Conservation (phyloP, 2,113 vertebrate species). For the Lates calcarifer region DNA sequence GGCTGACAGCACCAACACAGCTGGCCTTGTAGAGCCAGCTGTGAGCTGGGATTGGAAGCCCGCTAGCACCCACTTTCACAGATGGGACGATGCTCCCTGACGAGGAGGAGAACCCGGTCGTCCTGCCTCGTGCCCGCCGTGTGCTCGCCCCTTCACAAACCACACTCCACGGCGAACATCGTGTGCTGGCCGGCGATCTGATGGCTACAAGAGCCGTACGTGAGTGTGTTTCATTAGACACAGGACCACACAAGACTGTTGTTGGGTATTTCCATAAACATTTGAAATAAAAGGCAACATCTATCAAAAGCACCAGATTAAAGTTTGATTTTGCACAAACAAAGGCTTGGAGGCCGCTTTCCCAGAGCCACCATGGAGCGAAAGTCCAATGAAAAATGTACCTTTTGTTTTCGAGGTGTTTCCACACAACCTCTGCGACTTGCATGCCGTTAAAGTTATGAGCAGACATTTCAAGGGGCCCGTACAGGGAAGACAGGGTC, state of each 20-base stretch:
- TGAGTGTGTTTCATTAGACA: conserved; percentile 74
- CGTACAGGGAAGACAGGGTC: conserved; percentile 7
- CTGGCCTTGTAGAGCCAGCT: conserved; percentile 57
- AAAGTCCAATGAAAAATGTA: conserved; percentile 52
- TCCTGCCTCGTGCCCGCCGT: conserved; percentile 29
- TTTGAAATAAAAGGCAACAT: conserved; percentile 76
- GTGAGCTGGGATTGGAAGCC: conserved; percentile 15
- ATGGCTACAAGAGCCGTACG: conserved; percentile 48
- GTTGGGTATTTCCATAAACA: conserved; percentile 78
- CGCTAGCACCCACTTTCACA: conserved; percentile 35
- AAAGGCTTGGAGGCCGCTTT: conserved; percentile 62
- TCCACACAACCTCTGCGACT: conserved; percentile 35
- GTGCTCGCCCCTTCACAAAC: conserved; percentile 42
- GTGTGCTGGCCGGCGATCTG: conserved; percentile 61
- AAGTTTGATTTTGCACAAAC: conserved; percentile 77
- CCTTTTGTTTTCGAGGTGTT: conserved; percentile 60
- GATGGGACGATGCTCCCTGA: conserved; percentile 41
- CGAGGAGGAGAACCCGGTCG: conserved; percentile 30
- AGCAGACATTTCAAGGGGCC: conserved; percentile 31
- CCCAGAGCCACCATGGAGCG: conserved; percentile 45
- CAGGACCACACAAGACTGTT: conserved; percentile 83
- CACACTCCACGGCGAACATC: conserved; percentile 40
- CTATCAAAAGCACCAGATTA: conserved; percentile 76
- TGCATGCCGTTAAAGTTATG: conserved; percentile 29
- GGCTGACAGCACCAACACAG: conserved; percentile 84